Base-by-base conservation (phyloP, 2,797 vertebrate species). In the Sebastes taczanowskii region DNA sequence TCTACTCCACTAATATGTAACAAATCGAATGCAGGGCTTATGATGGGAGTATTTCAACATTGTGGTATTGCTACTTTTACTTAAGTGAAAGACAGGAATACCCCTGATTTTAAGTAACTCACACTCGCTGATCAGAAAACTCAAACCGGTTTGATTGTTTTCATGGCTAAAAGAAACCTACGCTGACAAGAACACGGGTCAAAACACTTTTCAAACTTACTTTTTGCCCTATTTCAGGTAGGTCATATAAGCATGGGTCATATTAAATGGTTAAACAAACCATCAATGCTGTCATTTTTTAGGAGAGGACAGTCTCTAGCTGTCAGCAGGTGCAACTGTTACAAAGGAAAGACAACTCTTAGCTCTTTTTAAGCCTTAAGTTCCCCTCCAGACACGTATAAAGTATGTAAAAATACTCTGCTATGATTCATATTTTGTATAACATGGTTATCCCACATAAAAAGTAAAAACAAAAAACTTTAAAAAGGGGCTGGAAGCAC, bases 101-200 rank as follows among this genome's bases (percentile, higher is more conserved):
- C 4, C 22, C 22, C 6, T 2, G 23, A 53, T 71, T 74, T 52
- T 9, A 60, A 1, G 9, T n/a, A 32, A 71, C 35, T 35, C 38
- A 61, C 49, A 67, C n/a, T 16, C 34, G 27, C 29, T 67, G 30
- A 82, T 81, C 11, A 61, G 38, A 82, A 77, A 46, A 65, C 20
- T 9, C 14, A 27, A 27, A 27, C n/a, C 65, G 66, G 46, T 73
- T n/a, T 1, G 30, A 75, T 56, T 80, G 46, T 46, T 46, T 46
- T 46, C 42, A 46, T 46, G 42, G 42, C 16, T 49, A 49, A 49
- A 49, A 49, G 46, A 49, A 49, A 20, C 7, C 46, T 49, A 3
- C 42, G 46, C 18, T 49, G 46, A 49, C 46, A 49, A 49, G 18
- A 49, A 46, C 42, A 1, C 16, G 42, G 42, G 42, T 46, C 30